Base-by-base conservation (phyloP, 1,140 invertebrate species). In the Ridgeia piscesae region DNA sequence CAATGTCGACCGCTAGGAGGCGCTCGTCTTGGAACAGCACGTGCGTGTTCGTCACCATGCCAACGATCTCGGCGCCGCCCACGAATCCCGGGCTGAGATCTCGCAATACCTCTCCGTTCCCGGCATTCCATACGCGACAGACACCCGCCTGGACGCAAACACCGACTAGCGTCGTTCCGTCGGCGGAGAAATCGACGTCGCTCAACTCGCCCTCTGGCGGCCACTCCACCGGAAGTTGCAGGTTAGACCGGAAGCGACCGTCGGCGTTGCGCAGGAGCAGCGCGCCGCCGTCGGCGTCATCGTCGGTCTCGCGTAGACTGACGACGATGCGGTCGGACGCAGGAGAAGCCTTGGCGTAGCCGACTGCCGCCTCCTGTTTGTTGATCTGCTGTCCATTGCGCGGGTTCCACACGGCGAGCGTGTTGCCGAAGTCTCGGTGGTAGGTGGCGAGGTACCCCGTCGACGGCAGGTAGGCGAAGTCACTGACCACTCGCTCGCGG, bases 41-140 rank as follows among this genome's bases (percentile, higher is more conserved):
- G 89, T 92, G 92, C 35, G 92, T 91, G 58, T 92, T 92, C 35
- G 92, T 92, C 27, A 92, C 34, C 89, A 91, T 91, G 35, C 92
- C 92, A 33, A 88, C 33, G 11, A 92, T 27, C 33, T 91, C 35
- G 31, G 42, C 35, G n/a, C 89, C n/a, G 21, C 35, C 8, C 34
- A n/a, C 33, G 35, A 91, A 88, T 6, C 21, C 35, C 34, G 50
- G 33, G 89, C 11, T 88, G 1, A 91, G 90, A 77, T 92, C 92
- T 33, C 58, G 34, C 92, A 92, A 35, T 0, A 91, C 34, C 31
- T 92, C 92, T n/a, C 92, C 92, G 58, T 92, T 92, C 33, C 89
- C 92, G 34, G 33, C 90, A 48, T 92, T 92, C 92, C 92, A 92
- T 11, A 92, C n/a, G 42, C 92, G 89, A 58, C 42, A 77, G 42